phyloP scores from a whole-genome alignment of 2,888 invertebrate species.

The Allygus modestus region DNA sequence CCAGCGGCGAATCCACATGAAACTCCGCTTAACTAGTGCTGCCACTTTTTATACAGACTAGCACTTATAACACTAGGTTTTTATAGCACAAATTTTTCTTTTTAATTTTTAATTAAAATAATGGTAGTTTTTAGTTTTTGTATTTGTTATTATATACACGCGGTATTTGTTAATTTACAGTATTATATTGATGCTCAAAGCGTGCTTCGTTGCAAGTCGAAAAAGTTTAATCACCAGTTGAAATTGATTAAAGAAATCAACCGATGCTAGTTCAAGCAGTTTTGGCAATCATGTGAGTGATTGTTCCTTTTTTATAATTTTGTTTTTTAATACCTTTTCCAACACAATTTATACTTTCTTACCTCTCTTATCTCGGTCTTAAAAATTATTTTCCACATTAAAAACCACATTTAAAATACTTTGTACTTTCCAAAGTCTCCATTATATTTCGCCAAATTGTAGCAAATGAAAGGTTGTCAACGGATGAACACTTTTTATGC shows the following conservation, averaged over 20 bases:
- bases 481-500: no score
- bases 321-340: no score
- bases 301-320: no score
- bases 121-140: not conserved
- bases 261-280: not conserved
- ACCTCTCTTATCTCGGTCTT: no score
- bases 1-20: constrained; percentile 60
- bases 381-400: no score
- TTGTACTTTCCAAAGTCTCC: no score
- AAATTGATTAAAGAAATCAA: not conserved
- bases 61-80: not conserved
- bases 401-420: no score
- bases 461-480: no score
- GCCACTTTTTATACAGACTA: constrained; percentile 38
- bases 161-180: not conserved
- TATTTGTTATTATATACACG: constrained; percentile 3
- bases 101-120: constrained; percentile 21
- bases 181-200: constrained; percentile 20
- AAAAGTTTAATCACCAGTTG: not conserved
- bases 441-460: no score
- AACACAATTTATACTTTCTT: no score
- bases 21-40: constrained; percentile 29
- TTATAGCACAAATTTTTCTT: constrained; percentile 46
- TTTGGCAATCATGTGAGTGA: not conserved
- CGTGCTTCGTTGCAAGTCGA: not conserved